Percentiles rank a stretch among this genome's conserved stretches.
phyloP scores from a whole-genome alignment of 2,888 invertebrate genomes.

The Archaeoteleia sp. region DNA sequence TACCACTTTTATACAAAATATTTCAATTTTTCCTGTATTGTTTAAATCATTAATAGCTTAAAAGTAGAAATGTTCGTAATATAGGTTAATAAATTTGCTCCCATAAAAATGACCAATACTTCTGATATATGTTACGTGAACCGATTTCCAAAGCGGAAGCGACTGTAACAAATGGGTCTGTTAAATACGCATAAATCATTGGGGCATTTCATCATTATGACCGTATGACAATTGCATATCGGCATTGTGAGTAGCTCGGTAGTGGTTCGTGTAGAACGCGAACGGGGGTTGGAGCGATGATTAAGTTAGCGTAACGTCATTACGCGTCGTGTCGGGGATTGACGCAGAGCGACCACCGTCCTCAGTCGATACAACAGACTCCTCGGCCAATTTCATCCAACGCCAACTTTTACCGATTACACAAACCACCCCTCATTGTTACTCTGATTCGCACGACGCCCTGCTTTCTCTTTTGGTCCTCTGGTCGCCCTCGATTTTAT shows the following conservation, averaged over 20 bases:
- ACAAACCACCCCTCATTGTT: constrained; percentile 58
- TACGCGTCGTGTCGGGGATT: constrained; percentile 63
- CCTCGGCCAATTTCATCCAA: constrained; percentile 70
- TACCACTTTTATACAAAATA: too few species aligned
- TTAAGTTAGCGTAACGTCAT: constrained; percentile 71
- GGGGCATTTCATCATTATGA: constrained; percentile 58
- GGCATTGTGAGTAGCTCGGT: constrained; percentile 57
- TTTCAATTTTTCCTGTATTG: too few species aligned
- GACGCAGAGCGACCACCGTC: constrained; percentile 57
- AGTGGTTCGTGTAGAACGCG: constrained; percentile 50
- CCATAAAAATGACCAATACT: too few species aligned
- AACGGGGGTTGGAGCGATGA: constrained; percentile 58
- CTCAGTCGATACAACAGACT: constrained; percentile 53
- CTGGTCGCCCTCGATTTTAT: too few species aligned
- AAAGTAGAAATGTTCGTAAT: too few species aligned
- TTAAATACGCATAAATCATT: constrained; percentile 67
- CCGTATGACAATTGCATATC: constrained; percentile 49
- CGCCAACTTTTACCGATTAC: constrained; percentile 69
- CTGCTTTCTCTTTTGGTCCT: neutral
- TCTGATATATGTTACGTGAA: too few species aligned
- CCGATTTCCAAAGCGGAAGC: constrained; percentile 18
- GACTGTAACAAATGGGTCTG: constrained; percentile 48
- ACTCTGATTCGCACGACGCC: constrained; percentile 14
- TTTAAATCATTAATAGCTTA: too few species aligned
- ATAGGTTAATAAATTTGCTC: too few species aligned